Conservation (phyloP, 2,113 vertebrate genomes). For the Pachypanchax playfairii region DNA sequence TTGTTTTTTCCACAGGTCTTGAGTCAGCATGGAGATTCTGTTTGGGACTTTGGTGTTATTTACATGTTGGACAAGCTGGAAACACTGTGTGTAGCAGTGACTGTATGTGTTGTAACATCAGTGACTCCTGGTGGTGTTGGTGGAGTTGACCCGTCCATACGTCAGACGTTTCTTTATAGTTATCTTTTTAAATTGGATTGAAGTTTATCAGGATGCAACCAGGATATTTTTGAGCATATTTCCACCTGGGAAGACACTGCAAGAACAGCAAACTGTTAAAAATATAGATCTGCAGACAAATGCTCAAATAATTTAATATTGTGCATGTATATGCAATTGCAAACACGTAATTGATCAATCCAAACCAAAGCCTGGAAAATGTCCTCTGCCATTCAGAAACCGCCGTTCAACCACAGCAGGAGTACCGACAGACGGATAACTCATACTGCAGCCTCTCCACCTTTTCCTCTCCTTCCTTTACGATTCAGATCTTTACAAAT, state of each 20-base stretch:
- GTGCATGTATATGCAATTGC: constrained; percentile 37
- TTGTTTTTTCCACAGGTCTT: constrained; percentile 80
- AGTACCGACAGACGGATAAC: constrained; percentile 45
- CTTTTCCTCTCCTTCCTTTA: constrained; percentile 20
- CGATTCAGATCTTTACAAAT: constrained; percentile 16
- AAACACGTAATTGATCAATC: constrained; percentile 55
- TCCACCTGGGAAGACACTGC: constrained; percentile 14
- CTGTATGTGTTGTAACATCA: constrained; percentile 51
- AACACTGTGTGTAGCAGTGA: constrained; percentile 42
- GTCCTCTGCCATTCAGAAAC: constrained; percentile 95
- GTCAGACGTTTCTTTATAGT: constrained; percentile 20
- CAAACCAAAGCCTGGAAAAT: constrained; percentile 91
- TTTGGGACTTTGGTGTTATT: constrained; percentile 81
- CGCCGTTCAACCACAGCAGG: constrained; percentile 73
- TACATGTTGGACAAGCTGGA: constrained; percentile 80
- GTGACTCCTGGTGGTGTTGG: constrained; percentile 51
- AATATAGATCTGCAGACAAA: constrained; percentile 2
- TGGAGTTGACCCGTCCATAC: constrained; percentile 47
- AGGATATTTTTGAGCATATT: constrained; percentile 9
- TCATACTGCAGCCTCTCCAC: constrained; percentile 39
- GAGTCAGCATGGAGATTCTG: constrained; percentile 76
- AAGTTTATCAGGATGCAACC: constrained; percentile 43
- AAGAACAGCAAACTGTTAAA: constrained; percentile 21
- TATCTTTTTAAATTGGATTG: constrained; percentile 4
- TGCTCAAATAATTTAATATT: constrained; percentile 18